phyloP scores from a whole-genome alignment of 2,113 vertebrate species.

The Cynopterus brachyotis region DNA sequence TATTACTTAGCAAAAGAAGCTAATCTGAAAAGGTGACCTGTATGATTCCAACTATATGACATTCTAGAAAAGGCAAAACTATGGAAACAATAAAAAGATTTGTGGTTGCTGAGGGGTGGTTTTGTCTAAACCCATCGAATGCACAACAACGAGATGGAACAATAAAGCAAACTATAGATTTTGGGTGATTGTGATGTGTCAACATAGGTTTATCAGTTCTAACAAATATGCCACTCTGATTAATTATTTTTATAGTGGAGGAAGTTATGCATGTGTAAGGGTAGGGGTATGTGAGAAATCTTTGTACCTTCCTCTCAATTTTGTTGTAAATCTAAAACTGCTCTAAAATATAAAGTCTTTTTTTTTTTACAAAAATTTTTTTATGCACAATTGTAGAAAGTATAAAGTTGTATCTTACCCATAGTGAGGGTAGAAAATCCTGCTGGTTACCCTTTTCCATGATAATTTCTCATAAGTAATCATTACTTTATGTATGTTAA shows the following conservation, averaged over 20 bases:
- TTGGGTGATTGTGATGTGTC: neutral
- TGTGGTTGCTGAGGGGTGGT: neutral
- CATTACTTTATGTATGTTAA: neutral
- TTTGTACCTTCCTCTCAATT: neutral
- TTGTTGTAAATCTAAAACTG: neutral
- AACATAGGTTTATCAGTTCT: neutral
- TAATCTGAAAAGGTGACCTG: neutral
- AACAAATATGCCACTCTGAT: neutral
- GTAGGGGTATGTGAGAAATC: neutral
- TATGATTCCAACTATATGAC: neutral
- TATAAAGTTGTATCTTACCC: neutral
- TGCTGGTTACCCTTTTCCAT: neutral
- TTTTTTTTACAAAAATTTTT: neutral
- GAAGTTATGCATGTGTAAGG: neutral
- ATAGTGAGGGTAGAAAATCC: neutral
- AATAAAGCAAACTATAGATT: neutral
- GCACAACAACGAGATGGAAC: neutral
- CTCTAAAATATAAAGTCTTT: neutral
- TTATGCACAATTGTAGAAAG: neutral
- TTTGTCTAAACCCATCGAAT: neutral
- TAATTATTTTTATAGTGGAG: neutral
- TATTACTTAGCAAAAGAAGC: neutral
- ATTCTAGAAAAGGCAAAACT: neutral
- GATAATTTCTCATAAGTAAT: neutral
- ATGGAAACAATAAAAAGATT: neutral